A percentile compares a stretch with the other conserved stretches of the same genome.
phyloP scores from a whole-genome alignment of 1,140 invertebrate genomes.

The Drosophila truncata region DNA sequence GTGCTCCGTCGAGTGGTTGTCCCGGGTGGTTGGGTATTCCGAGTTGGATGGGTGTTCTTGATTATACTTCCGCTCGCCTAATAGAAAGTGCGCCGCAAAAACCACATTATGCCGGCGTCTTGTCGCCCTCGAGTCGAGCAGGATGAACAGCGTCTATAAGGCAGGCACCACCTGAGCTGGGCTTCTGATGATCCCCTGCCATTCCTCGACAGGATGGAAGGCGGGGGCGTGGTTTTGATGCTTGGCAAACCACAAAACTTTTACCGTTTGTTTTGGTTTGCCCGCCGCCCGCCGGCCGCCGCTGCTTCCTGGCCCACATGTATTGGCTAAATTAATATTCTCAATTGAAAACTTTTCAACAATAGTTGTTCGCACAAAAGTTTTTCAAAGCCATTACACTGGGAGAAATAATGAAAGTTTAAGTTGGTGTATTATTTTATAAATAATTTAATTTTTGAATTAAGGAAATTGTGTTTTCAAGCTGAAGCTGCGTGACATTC shows the following conservation, averaged over 20 bases:
- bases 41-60: slow-evolving; percentile 31
- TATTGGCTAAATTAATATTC: slow-evolving; percentile 84
- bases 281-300: not conserved
- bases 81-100: slow-evolving; percentile 76
- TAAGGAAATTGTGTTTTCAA: no score
- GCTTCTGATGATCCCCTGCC: slow-evolving; percentile 16
- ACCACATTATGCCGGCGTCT: slow-evolving; percentile 78
- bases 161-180: slow-evolving; percentile 18
- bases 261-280: slow-evolving; percentile 73
- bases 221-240: slow-evolving; percentile 49
- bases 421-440: not conserved
- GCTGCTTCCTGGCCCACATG: slow-evolving; percentile 66
- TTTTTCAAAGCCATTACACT: slow-evolving; percentile 76
- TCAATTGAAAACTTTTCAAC: slow-evolving; percentile 82
- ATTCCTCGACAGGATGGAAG: slow-evolving; percentile 17
- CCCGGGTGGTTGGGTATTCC: not conserved
- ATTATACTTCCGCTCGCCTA: slow-evolving; percentile 64
- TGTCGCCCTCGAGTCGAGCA: slow-evolving; percentile 47
- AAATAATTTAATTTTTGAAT: no score
- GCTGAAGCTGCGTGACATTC: no score
- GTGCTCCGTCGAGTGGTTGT: slow-evolving; percentile 25
- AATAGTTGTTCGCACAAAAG: slow-evolving; percentile 72
- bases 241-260: slow-evolving; percentile 74
- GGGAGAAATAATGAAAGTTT: slow-evolving; percentile 3
- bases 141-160: slow-evolving; percentile 23